Percentiles rank a stretch among this genome's conserved stretches.
These are phyloP conservation scores for Troides aeacus DNA, from an alignment of 2,888 invertebrate genomes.

Conservation along the genomic window DNA sequence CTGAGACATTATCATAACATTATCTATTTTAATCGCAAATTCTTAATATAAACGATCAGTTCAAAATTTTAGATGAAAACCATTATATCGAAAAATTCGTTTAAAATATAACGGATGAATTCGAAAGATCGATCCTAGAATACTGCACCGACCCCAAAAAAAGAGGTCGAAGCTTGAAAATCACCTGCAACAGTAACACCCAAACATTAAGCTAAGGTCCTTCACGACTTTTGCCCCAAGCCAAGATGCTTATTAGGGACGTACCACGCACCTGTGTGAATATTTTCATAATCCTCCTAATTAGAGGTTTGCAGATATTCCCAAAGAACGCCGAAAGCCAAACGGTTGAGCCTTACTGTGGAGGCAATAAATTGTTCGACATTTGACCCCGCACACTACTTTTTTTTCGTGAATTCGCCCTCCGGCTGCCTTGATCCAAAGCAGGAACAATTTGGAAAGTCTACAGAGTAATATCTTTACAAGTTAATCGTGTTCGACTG, in stretches of 20 bases:
- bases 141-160: slow-evolving; percentile 56
- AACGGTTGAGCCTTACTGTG: slow-evolving; percentile 72
- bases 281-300: slow-evolving; percentile 78
- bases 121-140: slow-evolving; percentile 50
- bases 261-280: slow-evolving; percentile 78
- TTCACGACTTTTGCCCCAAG: slow-evolving; percentile 74
- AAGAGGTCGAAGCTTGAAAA: slow-evolving; percentile 43
- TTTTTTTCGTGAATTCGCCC: slow-evolving; percentile 73
- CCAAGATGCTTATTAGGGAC: slow-evolving; percentile 76
- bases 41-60: no score
- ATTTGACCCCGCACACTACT: slow-evolving; percentile 70
- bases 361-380: slow-evolving; percentile 80
- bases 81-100: no score
- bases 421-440: slow-evolving; percentile 57
- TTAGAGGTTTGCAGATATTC: slow-evolving; percentile 78
- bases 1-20: no score
- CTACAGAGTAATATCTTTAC: slow-evolving; percentile 48
- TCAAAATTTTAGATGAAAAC: no score
- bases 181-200: slow-evolving; percentile 71
- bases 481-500: neutral
- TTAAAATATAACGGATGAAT: neutral
- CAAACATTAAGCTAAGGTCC: slow-evolving; percentile 66
- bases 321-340: slow-evolving; percentile 69
- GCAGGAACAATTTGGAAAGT: slow-evolving; percentile 48
- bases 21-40: no score